These are phyloP conservation scores for Heliconius nattereri DNA, from an alignment of 1,140 invertebrate genomes.

Conservation along the genomic window DNA sequence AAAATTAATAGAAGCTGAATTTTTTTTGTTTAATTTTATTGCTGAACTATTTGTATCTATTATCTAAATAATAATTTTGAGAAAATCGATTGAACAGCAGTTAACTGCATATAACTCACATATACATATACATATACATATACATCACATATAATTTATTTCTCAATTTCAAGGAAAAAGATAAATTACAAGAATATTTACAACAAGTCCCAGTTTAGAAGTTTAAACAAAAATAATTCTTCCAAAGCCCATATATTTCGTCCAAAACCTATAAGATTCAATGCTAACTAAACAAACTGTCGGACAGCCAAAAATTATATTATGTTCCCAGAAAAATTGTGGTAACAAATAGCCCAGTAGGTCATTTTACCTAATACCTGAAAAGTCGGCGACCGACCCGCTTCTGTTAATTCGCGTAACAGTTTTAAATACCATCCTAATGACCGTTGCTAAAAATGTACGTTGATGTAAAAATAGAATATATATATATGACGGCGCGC, in stretches of 20 bases:
- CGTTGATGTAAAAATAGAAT: slow-evolving; percentile 26
- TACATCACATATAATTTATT: background rate
- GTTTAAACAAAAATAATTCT: background rate
- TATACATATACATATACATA: too few relatives aligned
- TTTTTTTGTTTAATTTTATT: too few relatives aligned
- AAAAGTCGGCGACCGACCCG: slow-evolving; percentile 24
- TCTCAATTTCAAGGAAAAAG: background rate
- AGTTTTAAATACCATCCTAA: slow-evolving; percentile 31
- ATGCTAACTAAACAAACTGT: background rate
- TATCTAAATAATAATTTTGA: too few relatives aligned
- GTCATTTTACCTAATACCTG: slow-evolving; percentile 21
- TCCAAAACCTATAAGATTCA: background rate
- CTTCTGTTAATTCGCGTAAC: slow-evolving; percentile 24
- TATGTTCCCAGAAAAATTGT: background rate
- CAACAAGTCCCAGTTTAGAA: background rate
- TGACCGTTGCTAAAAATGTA: slow-evolving; percentile 24
- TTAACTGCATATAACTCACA: too few relatives aligned
- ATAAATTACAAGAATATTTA: background rate
- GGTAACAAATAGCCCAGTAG: slow-evolving; percentile 6
- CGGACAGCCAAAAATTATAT: background rate
- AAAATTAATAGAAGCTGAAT: too few relatives aligned
- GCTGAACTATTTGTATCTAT: too few relatives aligned
- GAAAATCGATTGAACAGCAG: background rate
- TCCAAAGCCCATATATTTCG: background rate
- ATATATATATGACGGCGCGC: too few relatives aligned